phyloP scores from a whole-genome alignment of 2,888 invertebrate species.

The Himalopsyche japonica region DNA sequence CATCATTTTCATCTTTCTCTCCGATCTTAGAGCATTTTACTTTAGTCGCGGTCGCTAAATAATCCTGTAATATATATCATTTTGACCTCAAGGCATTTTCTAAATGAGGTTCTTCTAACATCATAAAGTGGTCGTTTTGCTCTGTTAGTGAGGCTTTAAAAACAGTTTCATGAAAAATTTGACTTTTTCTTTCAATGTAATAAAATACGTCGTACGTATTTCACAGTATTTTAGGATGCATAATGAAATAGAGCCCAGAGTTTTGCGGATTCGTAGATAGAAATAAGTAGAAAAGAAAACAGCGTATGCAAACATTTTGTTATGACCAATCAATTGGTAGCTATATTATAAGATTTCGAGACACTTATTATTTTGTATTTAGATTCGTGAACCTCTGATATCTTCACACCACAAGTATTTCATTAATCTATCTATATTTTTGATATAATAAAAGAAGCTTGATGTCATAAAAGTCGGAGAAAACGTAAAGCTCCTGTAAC shows the following conservation, averaged over 20 bases:
- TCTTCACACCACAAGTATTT: too few relatives aligned
- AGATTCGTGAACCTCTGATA: too few relatives aligned
- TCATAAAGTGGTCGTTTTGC: not conserved
- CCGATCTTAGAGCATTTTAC: not conserved
- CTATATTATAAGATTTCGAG: not conserved
- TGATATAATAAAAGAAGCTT: too few relatives aligned
- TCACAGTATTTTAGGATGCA: not conserved
- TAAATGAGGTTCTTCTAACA: not conserved
- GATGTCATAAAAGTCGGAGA: too few relatives aligned
- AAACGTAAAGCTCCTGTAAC: too few relatives aligned
- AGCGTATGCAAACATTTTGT: not conserved
- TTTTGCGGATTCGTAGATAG: not conserved
- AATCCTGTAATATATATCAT: not conserved
- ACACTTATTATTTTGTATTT: too few relatives aligned
- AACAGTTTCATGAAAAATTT: not conserved
- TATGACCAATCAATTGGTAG: not conserved
- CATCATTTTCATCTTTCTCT: too few relatives aligned
- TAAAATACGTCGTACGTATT: not conserved
- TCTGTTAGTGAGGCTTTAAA: not conserved
- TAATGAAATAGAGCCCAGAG: not conserved
- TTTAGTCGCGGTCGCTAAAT: not conserved
- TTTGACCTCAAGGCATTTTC: not conserved
- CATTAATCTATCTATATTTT: too few relatives aligned
- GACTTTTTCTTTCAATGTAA: not conserved
- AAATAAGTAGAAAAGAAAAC: not conserved